Evolutionary conservation across 2,113 vertebrate species (phyloP).

Genomic region (Trichechus manatus): DNA sequence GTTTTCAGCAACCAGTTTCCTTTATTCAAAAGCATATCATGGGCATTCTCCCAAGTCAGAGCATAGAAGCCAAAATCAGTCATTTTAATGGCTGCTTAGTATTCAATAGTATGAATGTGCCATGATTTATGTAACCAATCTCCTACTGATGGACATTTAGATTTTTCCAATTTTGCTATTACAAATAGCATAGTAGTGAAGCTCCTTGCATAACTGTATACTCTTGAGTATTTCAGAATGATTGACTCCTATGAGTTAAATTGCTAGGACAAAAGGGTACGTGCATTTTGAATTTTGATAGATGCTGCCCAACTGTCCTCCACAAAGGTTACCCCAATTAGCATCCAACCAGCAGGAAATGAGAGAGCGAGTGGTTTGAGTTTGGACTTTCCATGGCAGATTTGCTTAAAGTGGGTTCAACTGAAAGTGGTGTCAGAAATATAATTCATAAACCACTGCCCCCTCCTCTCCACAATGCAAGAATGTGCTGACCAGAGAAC

Average conservation of each 20-base stretch:
- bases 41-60: constrained; percentile 19
- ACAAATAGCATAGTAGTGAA: neutral
- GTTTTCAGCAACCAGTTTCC: neutral
- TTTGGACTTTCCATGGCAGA: neutral
- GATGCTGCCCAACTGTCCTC: neutral
- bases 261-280: neutral
- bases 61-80: neutral
- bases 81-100: constrained; percentile 54
- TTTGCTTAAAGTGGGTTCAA: neutral
- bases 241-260: neutral
- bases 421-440: neutral
- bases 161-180: constrained; percentile 8
- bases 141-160: constrained; percentile 8
- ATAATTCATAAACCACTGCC: rapidly evolving
- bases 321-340: neutral
- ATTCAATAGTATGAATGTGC: neutral
- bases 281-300: neutral
- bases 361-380: neutral
- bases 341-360: neutral
- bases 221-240: constrained; percentile 6
- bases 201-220: neutral
- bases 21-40: constrained; percentile 54
- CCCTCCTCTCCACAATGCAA: neutral
- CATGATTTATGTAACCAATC: neutral
- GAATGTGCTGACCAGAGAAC: neutral